phyloP scores from a whole-genome alignment of 2,888 invertebrate species.

The Scaptomyza flava region DNA sequence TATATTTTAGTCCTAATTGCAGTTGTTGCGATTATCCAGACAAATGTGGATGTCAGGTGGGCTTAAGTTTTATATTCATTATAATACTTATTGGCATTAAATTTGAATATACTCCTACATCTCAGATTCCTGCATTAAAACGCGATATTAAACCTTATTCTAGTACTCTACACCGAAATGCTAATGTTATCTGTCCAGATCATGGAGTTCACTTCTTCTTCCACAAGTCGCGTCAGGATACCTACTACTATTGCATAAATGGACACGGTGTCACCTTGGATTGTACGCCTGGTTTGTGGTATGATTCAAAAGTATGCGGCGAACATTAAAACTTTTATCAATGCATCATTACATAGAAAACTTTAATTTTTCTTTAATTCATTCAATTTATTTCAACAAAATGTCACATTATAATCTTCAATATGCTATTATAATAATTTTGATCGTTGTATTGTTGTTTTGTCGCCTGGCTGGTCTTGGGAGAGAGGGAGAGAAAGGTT shows the following conservation, averaged over 20 bases:
- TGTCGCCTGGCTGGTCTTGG: slow-evolving; percentile 47
- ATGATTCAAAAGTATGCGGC: too few species aligned
- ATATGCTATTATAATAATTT: neutral
- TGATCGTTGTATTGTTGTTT: slow-evolving; percentile 12
- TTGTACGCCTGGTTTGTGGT: too few species aligned
- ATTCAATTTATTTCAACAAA: too few species aligned
- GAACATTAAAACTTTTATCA: neutral
- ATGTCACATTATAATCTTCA: neutral
- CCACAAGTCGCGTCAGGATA: too few species aligned
- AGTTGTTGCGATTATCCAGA: slow-evolving; percentile 74
- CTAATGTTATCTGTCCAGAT: too few species aligned
- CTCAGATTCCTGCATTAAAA: slow-evolving; percentile 35
- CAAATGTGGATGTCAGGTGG: slow-evolving; percentile 72
- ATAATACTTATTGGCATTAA: neutral
- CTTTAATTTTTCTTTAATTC: neutral
- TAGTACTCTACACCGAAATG: too few species aligned
- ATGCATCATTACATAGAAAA: neutral
- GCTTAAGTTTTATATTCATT: slow-evolving; percentile 1
- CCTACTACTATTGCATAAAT: too few species aligned
- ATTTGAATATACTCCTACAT: neutral
- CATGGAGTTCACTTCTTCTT: too few species aligned
- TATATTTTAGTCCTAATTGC: slow-evolving; percentile 71
- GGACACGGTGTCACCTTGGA: too few species aligned
- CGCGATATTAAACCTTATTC: slow-evolving; percentile 63
- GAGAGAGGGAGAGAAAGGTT: slow-evolving; percentile 15